A percentile compares a stretch with the other conserved stretches of the same genome.
Conservation (phyloP, 2,797 vertebrate species). For the Leuciscus waleckii region DNA sequence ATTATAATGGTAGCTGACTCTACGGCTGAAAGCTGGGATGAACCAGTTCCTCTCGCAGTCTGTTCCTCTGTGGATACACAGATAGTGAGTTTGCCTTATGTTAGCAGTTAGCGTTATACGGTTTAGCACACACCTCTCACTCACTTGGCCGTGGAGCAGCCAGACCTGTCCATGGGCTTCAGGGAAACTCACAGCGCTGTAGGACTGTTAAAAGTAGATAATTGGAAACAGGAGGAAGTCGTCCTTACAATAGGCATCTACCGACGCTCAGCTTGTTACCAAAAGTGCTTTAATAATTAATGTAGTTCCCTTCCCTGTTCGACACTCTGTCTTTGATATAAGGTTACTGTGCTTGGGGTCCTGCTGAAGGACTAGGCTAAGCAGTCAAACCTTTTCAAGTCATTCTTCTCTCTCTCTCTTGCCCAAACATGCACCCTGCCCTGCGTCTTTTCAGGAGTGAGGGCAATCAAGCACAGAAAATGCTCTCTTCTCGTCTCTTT, state of each 20-base stretch:
- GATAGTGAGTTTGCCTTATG: conserved; percentile 6
- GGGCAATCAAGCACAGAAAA: conserved; percentile 55
- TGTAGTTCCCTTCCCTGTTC: conserved; percentile 75
- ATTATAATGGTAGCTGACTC: conserved; percentile 6
- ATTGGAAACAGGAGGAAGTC: conserved; percentile 73
- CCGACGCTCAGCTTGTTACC: conserved; percentile 77
- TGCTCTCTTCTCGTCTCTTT: conserved; percentile 35
- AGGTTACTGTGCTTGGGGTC: conserved; percentile 77
- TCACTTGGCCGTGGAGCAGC: conserved; percentile 27
- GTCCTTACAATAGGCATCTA: conserved; percentile 73
- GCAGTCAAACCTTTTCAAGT: conserved; percentile 81
- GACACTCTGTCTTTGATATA: conserved; percentile 80
- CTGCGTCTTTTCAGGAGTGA: conserved; percentile 57
- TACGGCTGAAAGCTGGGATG: conserved; percentile 22
- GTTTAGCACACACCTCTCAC: conserved; percentile 23
- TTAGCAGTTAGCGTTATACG: conserved; percentile 2
- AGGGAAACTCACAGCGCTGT: conserved; percentile 41
- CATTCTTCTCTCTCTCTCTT: conserved; percentile 57
- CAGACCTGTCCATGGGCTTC: conserved; percentile 40
- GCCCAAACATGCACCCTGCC: conserved; percentile 62
- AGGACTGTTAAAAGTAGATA: conserved; percentile 74
- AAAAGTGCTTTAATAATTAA: conserved; percentile 80
- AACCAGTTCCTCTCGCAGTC: conserved; percentile 34
- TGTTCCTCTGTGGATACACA: conserved; percentile 18
- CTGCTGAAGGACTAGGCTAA: conserved; percentile 69